Percentiles rank a stretch among this genome's conserved stretches.
These are phyloP conservation scores for Drepana arcuata DNA, from an alignment of 1,140 invertebrate species.

Conservation along the genomic window DNA sequence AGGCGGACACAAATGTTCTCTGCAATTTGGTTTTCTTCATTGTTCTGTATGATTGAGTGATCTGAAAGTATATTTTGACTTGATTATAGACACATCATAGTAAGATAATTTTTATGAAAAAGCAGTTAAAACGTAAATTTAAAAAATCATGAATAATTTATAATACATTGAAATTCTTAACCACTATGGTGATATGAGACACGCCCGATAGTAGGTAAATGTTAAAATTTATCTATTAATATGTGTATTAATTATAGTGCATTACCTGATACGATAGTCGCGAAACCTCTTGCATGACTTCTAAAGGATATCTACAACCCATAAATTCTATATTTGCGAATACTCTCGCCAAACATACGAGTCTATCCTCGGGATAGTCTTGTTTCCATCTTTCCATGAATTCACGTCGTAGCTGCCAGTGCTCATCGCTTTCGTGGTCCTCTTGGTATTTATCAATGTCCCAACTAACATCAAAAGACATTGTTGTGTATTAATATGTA, in stretches of 20 bases:
- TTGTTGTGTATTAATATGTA: too few species aligned
- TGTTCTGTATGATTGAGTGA: constrained; percentile 73
- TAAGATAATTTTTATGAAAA: constrained; percentile 1
- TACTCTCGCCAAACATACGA: constrained; percentile 86
- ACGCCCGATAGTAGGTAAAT: too few species aligned
- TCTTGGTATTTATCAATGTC: constrained; percentile 77
- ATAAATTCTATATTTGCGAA: constrained; percentile 88
- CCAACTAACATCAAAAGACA: constrained; percentile 66
- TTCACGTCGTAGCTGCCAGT: constrained; percentile 84
- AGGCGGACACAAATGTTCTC: constrained; percentile 77
- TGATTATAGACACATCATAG: constrained; percentile 2
- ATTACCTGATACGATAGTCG: constrained; percentile 68
- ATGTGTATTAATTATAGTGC: background rate
- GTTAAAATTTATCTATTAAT: too few species aligned
- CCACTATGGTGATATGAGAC: too few species aligned
- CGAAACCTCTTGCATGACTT: constrained; percentile 72
- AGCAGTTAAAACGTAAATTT: too few species aligned
- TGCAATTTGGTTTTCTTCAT: constrained; percentile 73
- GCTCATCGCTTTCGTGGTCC: constrained; percentile 85
- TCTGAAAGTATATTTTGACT: constrained; percentile 28
- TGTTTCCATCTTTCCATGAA: constrained; percentile 83
- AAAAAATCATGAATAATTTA: too few species aligned
- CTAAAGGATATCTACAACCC: constrained; percentile 80
- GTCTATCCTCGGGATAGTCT: constrained; percentile 79
- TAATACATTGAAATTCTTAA: too few species aligned